phyloP scores from a whole-genome alignment of 2,797 vertebrate species.

The Anniella stebbinsi region DNA sequence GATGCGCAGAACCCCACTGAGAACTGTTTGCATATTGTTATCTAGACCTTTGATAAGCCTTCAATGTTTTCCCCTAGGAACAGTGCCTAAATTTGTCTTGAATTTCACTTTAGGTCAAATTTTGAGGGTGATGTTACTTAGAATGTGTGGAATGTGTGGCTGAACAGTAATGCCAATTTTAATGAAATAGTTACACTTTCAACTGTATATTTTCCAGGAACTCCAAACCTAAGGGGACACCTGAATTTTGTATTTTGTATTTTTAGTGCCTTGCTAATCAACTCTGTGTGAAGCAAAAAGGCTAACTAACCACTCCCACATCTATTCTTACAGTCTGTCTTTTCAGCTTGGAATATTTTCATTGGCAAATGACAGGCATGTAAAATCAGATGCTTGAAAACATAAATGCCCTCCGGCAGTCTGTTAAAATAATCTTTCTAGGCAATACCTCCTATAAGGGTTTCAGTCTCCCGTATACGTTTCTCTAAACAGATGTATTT shows the following conservation, averaged over 20 bases:
- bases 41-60: background rate
- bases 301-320: conserved; percentile 27
- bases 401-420: conserved; percentile 42
- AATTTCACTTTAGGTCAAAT: background rate
- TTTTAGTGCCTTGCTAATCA: background rate
- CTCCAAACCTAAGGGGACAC: background rate
- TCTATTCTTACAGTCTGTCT: conserved; percentile 48
- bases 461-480: conserved; percentile 60
- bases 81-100: background rate
- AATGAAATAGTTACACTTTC: conserved; percentile 9
- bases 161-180: conserved; percentile 12
- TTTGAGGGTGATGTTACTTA: background rate
- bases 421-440: conserved; percentile 58
- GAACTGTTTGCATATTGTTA: background rate
- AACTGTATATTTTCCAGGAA: conserved; percentile 9
- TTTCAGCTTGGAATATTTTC: conserved; percentile 42
- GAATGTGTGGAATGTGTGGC: background rate
- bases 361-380: conserved; percentile 19
- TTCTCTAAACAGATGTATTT: conserved; percentile 64
- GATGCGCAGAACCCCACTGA: too few relatives aligned
- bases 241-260: background rate
- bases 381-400: conserved; percentile 45
- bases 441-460: conserved; percentile 62
- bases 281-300: conserved; percentile 2
- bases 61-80: background rate